These are phyloP conservation scores for Meiosimyza decipiens DNA, from an alignment of 2,888 invertebrate genomes.

Conservation along the genomic window DNA sequence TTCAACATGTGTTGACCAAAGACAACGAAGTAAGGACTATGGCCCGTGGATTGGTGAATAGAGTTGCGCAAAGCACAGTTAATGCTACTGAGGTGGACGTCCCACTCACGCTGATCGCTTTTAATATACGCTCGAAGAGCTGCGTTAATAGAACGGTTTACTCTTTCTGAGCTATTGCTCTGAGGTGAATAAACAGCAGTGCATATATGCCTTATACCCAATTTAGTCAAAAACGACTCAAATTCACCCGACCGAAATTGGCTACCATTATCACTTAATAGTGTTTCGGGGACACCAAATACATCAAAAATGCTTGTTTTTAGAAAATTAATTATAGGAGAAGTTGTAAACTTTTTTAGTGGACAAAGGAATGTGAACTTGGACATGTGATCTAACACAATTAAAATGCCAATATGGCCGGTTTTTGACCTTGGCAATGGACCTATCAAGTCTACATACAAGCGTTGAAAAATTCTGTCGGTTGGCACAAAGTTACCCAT, in stretches of 20 bases:
- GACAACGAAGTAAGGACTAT: too few species aligned
- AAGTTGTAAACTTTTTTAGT: not conserved
- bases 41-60: too few species aligned
- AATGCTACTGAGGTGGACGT: constrained; percentile 7
- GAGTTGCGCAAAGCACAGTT: constrained; percentile 2
- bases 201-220: not conserved
- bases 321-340: not conserved
- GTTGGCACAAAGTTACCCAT: constrained; percentile 30
- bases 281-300: not conserved
- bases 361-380: constrained; percentile 9
- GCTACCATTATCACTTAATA: constrained; percentile 30
- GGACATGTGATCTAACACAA: not conserved
- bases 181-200: constrained; percentile 9
- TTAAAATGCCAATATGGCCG: constrained; percentile 30
- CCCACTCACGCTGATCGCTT: constrained; percentile 15
- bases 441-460: constrained; percentile 32
- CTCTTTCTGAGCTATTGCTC: constrained; percentile 1
- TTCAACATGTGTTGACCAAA: too few species aligned
- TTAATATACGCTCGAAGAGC: constrained; percentile 5
- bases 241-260: constrained; percentile 32
- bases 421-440: constrained; percentile 22
- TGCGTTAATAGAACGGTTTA: constrained; percentile 23
- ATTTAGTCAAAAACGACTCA: not conserved
- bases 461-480: too few species aligned
- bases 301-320: not conserved